Evolutionary conservation across 2,113 vertebrate species (phyloP).

Genomic region (Nycticryphes semicollaris): DNA sequence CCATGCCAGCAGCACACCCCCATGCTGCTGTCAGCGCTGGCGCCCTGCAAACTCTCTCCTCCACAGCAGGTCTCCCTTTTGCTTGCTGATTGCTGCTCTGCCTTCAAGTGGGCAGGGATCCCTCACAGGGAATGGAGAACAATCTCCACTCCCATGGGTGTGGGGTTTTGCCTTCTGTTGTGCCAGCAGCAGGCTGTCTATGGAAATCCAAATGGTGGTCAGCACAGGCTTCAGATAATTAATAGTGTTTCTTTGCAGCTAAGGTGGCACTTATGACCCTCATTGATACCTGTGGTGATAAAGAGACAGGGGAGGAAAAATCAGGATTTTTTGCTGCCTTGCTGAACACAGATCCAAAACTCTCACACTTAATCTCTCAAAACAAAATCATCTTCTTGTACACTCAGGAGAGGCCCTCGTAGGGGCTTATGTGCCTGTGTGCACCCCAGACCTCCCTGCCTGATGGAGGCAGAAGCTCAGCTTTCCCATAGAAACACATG

Average conservation of each 20-base stretch:
- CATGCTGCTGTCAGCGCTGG: neutral
- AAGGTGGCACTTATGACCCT: neutral
- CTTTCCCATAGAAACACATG: neutral
- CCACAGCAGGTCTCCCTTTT: neutral
- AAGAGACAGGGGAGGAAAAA: neutral
- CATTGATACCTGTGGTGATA: neutral
- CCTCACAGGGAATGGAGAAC: neutral
- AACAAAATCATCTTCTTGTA: neutral
- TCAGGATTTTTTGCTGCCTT: neutral
- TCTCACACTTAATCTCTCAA: neutral
- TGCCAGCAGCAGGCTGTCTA: neutral
- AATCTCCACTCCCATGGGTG: constrained; percentile 10
- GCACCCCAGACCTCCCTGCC: neutral
- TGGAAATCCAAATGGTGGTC: neutral
- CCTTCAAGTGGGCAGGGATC: neutral
- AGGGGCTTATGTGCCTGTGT: accelerated
- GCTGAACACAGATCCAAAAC: neutral
- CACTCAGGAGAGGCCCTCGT: neutral
- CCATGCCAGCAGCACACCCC: accelerated
- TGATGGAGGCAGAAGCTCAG: neutral
- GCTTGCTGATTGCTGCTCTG: neutral
- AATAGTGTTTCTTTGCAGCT: neutral
- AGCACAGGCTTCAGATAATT: neutral
- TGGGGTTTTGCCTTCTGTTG: neutral
- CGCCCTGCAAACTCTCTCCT: neutral